Conservation (phyloP, 2,888 invertebrate species). For the Sinodicranocentrus sp. region DNA sequence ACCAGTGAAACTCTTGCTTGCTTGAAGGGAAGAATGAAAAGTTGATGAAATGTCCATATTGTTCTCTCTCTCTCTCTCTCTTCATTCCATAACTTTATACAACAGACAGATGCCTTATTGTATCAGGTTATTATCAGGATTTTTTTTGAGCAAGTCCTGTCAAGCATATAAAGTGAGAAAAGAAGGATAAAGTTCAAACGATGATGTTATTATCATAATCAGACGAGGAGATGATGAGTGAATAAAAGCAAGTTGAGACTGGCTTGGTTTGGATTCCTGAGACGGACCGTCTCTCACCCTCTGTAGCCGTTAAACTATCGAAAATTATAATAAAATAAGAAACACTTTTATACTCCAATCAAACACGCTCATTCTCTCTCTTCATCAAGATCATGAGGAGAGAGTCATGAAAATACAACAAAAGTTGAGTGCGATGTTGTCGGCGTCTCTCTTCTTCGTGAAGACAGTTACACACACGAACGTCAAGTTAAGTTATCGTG, state of each 20-base stretch:
- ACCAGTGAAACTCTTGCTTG: background rate
- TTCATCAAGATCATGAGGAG: too few species aligned
- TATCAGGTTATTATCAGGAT: background rate
- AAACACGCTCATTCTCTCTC: background rate
- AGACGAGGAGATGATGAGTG: conserved; percentile 14
- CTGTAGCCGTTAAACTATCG: background rate
- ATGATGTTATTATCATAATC: conserved; percentile 21
- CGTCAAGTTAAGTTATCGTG: background rate
- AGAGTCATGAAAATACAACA: background rate
- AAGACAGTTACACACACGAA: background rate
- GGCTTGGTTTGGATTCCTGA: conserved; percentile 10
- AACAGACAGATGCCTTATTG: background rate
- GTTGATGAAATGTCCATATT: conserved; percentile 23
- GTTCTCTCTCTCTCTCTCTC: background rate
- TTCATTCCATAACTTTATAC: too few species aligned
- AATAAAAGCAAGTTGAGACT: conserved; percentile 7
- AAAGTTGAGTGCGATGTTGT: background rate
- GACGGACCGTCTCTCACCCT: background rate
- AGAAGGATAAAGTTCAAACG: conserved; percentile 13
- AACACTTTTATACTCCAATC: background rate
- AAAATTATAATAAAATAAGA: conserved; percentile 1
- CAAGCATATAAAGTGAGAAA: background rate
- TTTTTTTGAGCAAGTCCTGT: background rate
- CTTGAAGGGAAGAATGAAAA: background rate
- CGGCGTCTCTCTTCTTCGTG: background rate